Conservation (phyloP, 2,888 invertebrate species). For the Aricia artaxerxes region DNA sequence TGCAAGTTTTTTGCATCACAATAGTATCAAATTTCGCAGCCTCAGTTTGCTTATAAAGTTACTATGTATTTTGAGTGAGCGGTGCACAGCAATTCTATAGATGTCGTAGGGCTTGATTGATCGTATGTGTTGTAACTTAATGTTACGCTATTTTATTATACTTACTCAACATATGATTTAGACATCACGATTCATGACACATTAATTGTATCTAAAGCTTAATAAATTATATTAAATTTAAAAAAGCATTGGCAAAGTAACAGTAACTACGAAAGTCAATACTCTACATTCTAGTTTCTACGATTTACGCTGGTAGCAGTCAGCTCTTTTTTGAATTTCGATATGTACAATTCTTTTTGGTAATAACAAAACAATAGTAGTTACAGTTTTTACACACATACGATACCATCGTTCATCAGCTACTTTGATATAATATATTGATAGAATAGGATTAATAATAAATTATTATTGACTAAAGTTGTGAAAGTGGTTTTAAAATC, state of each 20-base stretch:
- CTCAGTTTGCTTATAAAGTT: background rate
- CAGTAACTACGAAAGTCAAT: background rate
- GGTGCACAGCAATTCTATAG: background rate
- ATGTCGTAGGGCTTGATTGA: constrained; percentile 13
- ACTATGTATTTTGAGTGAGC: background rate
- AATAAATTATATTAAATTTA: background rate
- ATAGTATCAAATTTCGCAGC: background rate
- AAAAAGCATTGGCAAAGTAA: background rate
- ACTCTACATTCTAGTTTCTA: background rate
- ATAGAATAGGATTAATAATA: background rate
- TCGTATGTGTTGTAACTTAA: background rate
- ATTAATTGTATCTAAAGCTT: background rate
- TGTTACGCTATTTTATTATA: background rate
- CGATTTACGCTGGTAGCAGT: background rate
- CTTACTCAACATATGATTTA: constrained; percentile 16
- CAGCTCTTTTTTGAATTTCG: too few species aligned
- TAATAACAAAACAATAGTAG: too few species aligned
- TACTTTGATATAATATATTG: too few species aligned
- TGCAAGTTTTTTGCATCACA: background rate
- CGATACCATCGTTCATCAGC: too few species aligned
- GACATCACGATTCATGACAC: background rate
- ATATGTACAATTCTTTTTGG: too few species aligned
- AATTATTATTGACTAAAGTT: background rate
- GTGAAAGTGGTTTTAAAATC: background rate
- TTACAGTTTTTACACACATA: too few species aligned